phyloP scores from a whole-genome alignment of 2,113 vertebrate genomes.

The Microcebus griseorufus region DNA sequence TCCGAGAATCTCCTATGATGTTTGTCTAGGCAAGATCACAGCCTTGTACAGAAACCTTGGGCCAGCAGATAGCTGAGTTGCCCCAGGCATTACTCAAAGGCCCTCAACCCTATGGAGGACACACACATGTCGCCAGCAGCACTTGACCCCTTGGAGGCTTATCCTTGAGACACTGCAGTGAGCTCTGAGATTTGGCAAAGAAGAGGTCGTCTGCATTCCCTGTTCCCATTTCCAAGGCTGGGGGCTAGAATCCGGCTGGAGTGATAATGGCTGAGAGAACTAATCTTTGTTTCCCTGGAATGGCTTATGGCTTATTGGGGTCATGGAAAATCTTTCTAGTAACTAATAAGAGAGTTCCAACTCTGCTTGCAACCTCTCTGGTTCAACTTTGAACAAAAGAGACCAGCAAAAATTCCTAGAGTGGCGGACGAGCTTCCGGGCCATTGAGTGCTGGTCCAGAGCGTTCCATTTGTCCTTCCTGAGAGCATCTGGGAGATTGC shows the following conservation, averaged over 20 bases:
- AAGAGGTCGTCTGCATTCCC: background rate
- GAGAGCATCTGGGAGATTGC: background rate
- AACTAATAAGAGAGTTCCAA: background rate
- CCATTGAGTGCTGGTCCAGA: background rate
- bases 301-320: slow-evolving; percentile 9
- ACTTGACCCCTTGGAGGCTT: background rate
- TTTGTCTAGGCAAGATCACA: background rate
- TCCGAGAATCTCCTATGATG: background rate
- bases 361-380: background rate
- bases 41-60: background rate
- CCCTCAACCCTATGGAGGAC: background rate
- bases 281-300: background rate
- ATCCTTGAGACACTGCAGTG: background rate
- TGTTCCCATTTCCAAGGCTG: background rate
- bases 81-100: background rate
- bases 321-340: background rate
- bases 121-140: background rate
- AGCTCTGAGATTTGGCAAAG: background rate
- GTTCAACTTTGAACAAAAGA: slow-evolving; percentile 7
- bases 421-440: background rate
- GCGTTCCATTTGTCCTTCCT: background rate
- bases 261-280: background rate
- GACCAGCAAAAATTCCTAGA: background rate
- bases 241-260: background rate
- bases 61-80: background rate